These are phyloP conservation scores for Nycticryphes semicollaris DNA, from an alignment of 2,113 vertebrate genomes.

Conservation along the genomic window DNA sequence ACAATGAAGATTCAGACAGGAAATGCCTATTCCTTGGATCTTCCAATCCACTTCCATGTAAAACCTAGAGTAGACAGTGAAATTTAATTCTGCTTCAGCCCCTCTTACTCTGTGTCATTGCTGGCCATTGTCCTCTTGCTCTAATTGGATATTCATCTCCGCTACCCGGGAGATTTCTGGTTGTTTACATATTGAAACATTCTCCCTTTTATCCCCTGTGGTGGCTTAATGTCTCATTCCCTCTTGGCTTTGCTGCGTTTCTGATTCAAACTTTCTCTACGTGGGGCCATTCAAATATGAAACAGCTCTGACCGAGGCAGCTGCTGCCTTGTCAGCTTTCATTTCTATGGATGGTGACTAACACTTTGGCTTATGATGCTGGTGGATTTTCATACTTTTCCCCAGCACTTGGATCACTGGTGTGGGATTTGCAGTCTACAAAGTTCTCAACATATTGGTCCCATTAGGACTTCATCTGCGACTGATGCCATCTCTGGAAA, in stretches of 20 bases:
- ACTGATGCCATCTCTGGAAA: background rate
- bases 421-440: background rate
- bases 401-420: background rate
- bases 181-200: background rate
- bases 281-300: background rate
- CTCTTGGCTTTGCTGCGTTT: background rate
- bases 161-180: background rate
- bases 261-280: slow-evolving; percentile 32
- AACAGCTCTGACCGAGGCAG: background rate
- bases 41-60: background rate
- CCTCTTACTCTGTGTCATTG: background rate
- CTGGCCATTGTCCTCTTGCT: background rate
- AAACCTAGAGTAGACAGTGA: background rate
- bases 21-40: slow-evolving; percentile 6
- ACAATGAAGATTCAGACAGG: background rate
- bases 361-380: background rate
- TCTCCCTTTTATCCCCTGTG: slow-evolving; percentile 19
- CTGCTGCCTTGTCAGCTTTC: background rate
- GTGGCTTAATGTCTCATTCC: slow-evolving; percentile 15
- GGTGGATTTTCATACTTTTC: background rate
- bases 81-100: background rate
- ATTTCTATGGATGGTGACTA: background rate
- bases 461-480: background rate
- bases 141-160: background rate
- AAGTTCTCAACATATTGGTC: background rate